These are phyloP conservation scores for Sebastes miniatus DNA, from an alignment of 2,797 vertebrate species.

Conservation along the genomic window DNA sequence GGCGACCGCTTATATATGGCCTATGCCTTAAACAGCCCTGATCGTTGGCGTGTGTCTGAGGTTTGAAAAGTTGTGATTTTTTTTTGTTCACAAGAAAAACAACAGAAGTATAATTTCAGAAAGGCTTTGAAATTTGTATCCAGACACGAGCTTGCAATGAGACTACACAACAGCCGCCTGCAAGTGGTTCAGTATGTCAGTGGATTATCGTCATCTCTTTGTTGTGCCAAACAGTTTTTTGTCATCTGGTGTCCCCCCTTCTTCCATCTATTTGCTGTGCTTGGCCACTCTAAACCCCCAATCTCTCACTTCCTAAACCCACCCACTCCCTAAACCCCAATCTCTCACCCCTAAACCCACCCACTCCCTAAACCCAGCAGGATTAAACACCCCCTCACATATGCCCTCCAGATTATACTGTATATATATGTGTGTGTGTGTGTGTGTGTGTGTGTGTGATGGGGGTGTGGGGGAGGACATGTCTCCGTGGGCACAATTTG, in stretches of 20 bases:
- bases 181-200: constrained; percentile 31
- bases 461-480: constrained; percentile 42
- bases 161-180: not conserved
- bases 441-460: not conserved
- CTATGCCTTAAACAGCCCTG: no score
- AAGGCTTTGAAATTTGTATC: not conserved
- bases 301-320: constrained; percentile 49
- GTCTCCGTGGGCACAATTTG: constrained; percentile 52
- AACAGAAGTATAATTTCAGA: not conserved
- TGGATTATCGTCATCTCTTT: constrained; percentile 63
- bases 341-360: constrained; percentile 50
- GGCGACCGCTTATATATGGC: no score
- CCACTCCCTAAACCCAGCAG: constrained; percentile 44
- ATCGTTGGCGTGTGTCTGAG: not conserved
- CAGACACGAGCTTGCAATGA: not conserved
- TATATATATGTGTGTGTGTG: not conserved
- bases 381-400: constrained; percentile 74
- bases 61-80: not conserved
- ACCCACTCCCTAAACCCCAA: constrained; percentile 34
- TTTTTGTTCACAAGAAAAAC: not conserved
- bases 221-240: constrained; percentile 48
- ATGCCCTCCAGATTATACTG: constrained; percentile 45
- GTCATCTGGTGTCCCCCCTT: constrained; percentile 42
- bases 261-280: constrained; percentile 40
- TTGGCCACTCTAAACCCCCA: constrained; percentile 28